A percentile compares a stretch with the other conserved stretches of the same genome.
phyloP scores from a whole-genome alignment of 2,113 vertebrate species.

The Delphinus delphis region DNA sequence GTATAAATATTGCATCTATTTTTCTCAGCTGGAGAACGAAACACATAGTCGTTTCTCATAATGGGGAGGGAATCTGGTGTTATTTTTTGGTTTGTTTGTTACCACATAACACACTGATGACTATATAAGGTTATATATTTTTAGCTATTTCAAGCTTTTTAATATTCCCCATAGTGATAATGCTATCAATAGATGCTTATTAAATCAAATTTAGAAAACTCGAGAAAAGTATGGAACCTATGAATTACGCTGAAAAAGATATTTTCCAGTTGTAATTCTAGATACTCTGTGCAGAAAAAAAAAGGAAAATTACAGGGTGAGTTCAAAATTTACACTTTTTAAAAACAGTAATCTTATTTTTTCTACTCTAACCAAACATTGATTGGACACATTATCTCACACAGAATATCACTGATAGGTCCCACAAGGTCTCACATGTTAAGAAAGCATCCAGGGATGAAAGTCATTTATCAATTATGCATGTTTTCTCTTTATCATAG shows the following conservation, averaged over 20 bases:
- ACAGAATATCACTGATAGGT: not conserved
- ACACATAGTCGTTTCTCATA: not conserved
- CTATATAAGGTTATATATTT: not conserved
- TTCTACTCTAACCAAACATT: not conserved
- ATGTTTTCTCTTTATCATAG: not conserved
- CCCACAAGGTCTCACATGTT: not conserved
- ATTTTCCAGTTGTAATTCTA: not conserved
- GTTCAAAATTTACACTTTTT: not conserved
- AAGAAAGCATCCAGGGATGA: not conserved
- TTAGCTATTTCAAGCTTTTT: not conserved
- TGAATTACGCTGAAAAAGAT: not conserved
- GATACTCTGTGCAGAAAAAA: not conserved
- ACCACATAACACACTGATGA: not conserved
- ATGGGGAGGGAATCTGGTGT: not conserved
- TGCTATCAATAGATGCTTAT: not conserved
- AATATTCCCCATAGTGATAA: not conserved
- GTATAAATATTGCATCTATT: not conserved
- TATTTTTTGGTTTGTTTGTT: not conserved
- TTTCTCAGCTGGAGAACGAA: slow-evolving; percentile 31
- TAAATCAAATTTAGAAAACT: not conserved
- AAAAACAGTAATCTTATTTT: not conserved
- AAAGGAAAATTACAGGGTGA: not conserved
- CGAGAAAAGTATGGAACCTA: not conserved
- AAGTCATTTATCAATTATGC: not conserved
- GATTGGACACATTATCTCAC: not conserved